Conservation (phyloP, 2,113 vertebrate species). For the Triplophysa tibetana region DNA sequence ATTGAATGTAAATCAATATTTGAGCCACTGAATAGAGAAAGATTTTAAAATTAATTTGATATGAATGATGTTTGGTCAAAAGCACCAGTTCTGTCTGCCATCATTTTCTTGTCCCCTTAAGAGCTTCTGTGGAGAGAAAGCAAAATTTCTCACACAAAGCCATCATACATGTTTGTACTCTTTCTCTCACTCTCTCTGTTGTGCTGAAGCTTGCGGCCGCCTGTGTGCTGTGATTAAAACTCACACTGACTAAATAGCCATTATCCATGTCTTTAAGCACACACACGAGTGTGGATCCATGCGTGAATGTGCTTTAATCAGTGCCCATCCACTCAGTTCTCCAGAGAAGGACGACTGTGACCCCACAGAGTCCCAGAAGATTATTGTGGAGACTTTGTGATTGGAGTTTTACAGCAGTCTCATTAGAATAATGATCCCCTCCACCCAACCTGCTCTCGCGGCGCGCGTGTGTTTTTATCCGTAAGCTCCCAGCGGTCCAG, state of each 20-base stretch:
- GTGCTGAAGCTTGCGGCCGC: not conserved
- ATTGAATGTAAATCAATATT: too few species aligned
- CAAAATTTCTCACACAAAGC: constrained; percentile 48
- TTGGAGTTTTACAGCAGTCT: constrained; percentile 82
- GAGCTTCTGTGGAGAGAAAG: constrained; percentile 42
- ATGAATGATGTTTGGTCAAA: too few species aligned
- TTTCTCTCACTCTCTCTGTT: constrained; percentile 69
- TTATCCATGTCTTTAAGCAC: constrained; percentile 52
- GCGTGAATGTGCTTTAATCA: constrained; percentile 49
- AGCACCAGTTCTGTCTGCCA: too few species aligned
- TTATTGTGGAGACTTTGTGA: constrained; percentile 83
- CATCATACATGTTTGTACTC: constrained; percentile 11
- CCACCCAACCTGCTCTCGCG: constrained; percentile 52
- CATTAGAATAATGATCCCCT: constrained; percentile 94
- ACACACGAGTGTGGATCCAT: constrained; percentile 36
- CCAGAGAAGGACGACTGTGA: constrained; percentile 64
- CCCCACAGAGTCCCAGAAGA: constrained; percentile 81
- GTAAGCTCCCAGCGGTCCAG: constrained; percentile 92
- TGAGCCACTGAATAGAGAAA: too few species aligned
- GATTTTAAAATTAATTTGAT: too few species aligned
- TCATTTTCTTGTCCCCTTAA: too few species aligned
- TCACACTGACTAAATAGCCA: constrained; percentile 51
- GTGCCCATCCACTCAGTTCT: constrained; percentile 40
- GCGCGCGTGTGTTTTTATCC: constrained; percentile 21
- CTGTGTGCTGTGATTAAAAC: constrained; percentile 53